A percentile compares a stretch with the other conserved stretches of the same genome.
These are phyloP conservation scores for Hiodon alosoides DNA, from an alignment of 2,113 vertebrate genomes.

Conservation along the genomic window DNA sequence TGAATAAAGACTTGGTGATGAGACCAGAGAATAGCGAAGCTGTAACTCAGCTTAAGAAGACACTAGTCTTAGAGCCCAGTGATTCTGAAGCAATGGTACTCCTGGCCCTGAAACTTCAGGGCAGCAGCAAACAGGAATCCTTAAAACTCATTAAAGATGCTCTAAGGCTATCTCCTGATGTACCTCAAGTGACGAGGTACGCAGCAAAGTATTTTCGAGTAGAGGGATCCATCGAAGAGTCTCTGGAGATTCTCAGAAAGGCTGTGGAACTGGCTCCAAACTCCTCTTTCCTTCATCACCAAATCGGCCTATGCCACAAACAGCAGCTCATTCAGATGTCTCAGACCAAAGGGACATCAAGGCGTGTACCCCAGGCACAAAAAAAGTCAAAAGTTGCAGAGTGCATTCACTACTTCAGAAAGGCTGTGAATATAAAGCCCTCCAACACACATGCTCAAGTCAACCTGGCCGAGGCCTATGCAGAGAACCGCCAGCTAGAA, in stretches of 20 bases:
- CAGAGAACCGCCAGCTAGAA: slow-evolving; percentile 8
- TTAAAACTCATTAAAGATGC: slow-evolving; percentile 33
- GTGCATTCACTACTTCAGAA: slow-evolving; percentile 35
- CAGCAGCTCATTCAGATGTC: slow-evolving; percentile 10
- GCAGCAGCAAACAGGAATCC: slow-evolving; percentile 1
- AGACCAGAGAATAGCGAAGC: neutral
- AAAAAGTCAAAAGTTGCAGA: slow-evolving; percentile 11
- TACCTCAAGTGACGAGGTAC: slow-evolving; percentile 26
- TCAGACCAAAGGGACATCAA: neutral
- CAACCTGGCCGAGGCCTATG: slow-evolving; percentile 34
- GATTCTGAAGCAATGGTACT: slow-evolving; percentile 39
- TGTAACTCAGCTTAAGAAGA: slow-evolving; percentile 32
- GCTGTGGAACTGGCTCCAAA: slow-evolving; percentile 21
- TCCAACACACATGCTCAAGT: slow-evolving; percentile 24
- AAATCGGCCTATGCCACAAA: slow-evolving; percentile 44
- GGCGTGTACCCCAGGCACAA: neutral
- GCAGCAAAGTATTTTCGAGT: slow-evolving; percentile 29
- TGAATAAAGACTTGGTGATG: slow-evolving; percentile 3
- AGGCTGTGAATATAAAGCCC: slow-evolving; percentile 27
- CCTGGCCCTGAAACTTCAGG: slow-evolving; percentile 38
- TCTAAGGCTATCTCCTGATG: slow-evolving; percentile 29
- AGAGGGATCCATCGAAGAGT: slow-evolving; percentile 6
- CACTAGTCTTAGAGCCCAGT: slow-evolving; percentile 30
- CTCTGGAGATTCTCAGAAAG: slow-evolving; percentile 25
- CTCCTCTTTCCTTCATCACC: slow-evolving; percentile 43